Percentiles rank a stretch among this genome's conserved stretches.
These are phyloP conservation scores for Drosophila tristis DNA, from an alignment of 1,140 invertebrate species.

Conservation along the genomic window DNA sequence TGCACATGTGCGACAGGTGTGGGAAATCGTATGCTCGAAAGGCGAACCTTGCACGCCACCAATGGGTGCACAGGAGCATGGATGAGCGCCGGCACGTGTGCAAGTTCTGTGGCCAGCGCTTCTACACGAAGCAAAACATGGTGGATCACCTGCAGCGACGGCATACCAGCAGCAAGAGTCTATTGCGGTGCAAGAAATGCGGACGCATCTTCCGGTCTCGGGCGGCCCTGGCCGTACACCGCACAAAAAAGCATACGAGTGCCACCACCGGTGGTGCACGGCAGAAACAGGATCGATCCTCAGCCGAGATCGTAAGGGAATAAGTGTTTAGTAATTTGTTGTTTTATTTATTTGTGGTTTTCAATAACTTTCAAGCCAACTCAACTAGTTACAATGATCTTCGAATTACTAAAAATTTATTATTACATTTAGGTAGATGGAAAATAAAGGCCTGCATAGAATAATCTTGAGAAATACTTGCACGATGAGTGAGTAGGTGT, in stretches of 20 bases:
- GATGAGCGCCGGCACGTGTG: slow-evolving; percentile 38
- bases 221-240: slow-evolving; percentile 21
- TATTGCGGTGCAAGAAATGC: slow-evolving; percentile 47
- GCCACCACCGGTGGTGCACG: too few relatives aligned
- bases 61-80: slow-evolving; percentile 38
- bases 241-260: slow-evolving; percentile 3
- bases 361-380: slow-evolving; percentile 57
- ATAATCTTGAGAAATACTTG: slow-evolving; percentile 3
- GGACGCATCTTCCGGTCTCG: slow-evolving; percentile 38
- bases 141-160: slow-evolving; percentile 49
- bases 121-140: slow-evolving; percentile 66
- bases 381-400: slow-evolving; percentile 52
- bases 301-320: slow-evolving; percentile 9
- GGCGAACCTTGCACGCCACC: slow-evolving; percentile 56
- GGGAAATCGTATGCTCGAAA: slow-evolving; percentile 54
- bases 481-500: slow-evolving; percentile 12
- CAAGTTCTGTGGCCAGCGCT: slow-evolving; percentile 35
- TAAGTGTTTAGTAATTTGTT: slow-evolving; percentile 23
- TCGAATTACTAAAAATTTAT: slow-evolving; percentile 47
- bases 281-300: too few relatives aligned
- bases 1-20: slow-evolving; percentile 58
- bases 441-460: slow-evolving; percentile 29
- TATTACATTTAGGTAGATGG: slow-evolving; percentile 32
- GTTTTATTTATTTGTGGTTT: slow-evolving; percentile 32
- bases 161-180: slow-evolving; percentile 22